A percentile compares a stretch with the other conserved stretches of the same genome.
These are phyloP conservation scores for Scelioninae gen. 1 DNA, from an alignment of 2,888 invertebrate species.

Conservation along the genomic window DNA sequence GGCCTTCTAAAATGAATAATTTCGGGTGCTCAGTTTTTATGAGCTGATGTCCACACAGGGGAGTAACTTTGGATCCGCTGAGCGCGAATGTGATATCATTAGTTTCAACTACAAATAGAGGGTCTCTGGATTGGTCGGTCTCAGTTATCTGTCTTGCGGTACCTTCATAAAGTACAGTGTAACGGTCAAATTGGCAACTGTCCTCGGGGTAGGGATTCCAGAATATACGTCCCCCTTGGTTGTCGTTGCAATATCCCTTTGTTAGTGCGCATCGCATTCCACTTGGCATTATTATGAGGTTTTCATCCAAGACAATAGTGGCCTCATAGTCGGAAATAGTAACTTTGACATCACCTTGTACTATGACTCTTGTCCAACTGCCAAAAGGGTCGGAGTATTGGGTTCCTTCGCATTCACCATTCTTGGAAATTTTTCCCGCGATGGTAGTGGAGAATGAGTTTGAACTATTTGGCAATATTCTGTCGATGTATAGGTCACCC, in stretches of 20 bases:
- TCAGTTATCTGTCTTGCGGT: too few relatives aligned
- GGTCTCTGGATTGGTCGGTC: too few relatives aligned
- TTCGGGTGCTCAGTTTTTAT: background rate
- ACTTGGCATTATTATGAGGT: background rate
- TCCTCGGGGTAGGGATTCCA: background rate
- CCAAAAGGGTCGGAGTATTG: background rate
- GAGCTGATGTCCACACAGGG: background rate
- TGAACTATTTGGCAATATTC: background rate
- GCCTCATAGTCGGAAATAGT: conserved; percentile 12
- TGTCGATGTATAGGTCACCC: background rate
- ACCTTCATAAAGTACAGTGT: background rate
- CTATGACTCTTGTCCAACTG: background rate
- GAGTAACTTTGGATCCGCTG: too few relatives aligned
- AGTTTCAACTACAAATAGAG: background rate
- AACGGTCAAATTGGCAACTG: background rate
- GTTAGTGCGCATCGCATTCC: conserved; percentile 1
- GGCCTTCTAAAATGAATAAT: too few relatives aligned
- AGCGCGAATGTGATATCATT: background rate
- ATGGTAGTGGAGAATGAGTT: background rate
- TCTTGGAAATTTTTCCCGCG: background rate
- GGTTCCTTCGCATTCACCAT: background rate
- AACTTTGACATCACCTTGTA: conserved; percentile 11
- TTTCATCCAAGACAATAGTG: background rate
- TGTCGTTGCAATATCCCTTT: conserved; percentile 7
- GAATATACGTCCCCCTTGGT: conserved; percentile 7